phyloP scores from a whole-genome alignment of 2,113 vertebrate species.

The Spheniscus mendiculus region DNA sequence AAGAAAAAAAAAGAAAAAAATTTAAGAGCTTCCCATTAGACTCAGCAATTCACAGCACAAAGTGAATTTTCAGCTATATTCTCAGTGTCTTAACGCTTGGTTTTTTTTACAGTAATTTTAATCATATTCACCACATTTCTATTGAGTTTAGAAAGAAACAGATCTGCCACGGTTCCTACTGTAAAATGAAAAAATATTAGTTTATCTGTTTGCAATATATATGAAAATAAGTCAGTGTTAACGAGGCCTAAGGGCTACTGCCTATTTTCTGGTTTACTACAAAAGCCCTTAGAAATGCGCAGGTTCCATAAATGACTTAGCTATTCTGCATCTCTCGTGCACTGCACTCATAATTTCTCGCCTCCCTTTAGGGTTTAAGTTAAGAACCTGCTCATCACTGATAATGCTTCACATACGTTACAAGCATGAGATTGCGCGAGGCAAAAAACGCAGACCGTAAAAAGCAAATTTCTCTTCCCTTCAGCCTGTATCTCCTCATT shows the following conservation, averaged over 20 bases:
- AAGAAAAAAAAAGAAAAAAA: not conserved
- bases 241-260: not conserved
- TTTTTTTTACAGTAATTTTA: not conserved
- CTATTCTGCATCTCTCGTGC: not conserved
- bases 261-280: not conserved
- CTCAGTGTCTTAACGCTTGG: not conserved
- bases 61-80: not conserved
- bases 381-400: not conserved
- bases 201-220: not conserved
- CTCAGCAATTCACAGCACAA: not conserved
- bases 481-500: not conserved
- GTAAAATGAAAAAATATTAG: not conserved
- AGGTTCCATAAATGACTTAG: not conserved
- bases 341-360: not conserved
- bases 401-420: accelerated
- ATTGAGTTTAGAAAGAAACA: not conserved
- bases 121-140: not conserved
- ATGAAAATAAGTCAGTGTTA: not conserved
- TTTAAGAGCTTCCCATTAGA: not conserved
- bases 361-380: not conserved
- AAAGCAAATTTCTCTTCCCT: not conserved
- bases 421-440: not conserved
- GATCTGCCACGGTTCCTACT: not conserved
- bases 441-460: not conserved
- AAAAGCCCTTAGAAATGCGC: not conserved